phyloP scores from a whole-genome alignment of 2,888 invertebrate genomes.

The Dryobotodes eremita region DNA sequence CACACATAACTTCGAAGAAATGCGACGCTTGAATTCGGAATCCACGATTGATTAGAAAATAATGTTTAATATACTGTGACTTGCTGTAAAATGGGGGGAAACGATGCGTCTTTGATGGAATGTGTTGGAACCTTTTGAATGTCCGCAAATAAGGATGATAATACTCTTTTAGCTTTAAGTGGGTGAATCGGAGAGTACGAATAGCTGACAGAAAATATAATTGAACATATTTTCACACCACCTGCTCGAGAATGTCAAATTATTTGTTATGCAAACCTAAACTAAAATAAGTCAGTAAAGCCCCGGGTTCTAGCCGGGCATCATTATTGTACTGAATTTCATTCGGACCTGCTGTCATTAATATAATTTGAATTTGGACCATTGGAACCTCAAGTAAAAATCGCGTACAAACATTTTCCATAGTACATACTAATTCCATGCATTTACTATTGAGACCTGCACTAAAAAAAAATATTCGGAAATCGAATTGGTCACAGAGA shows the following conservation, averaged over 20 bases:
- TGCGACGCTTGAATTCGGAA: slow-evolving; percentile 26
- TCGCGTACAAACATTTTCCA: no score
- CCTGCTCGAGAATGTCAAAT: background rate
- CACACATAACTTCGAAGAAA: slow-evolving; percentile 19
- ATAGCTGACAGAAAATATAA: background rate
- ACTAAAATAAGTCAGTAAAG: background rate
- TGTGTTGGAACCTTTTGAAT: background rate
- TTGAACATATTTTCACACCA: background rate
- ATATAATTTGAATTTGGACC: background rate
- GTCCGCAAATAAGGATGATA: slow-evolving; percentile 7
- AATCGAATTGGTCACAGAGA: no score
- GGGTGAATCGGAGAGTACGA: background rate
- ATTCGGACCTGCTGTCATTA: background rate
- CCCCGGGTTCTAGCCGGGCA: background rate
- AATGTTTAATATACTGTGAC: slow-evolving; percentile 43
- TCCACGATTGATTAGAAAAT: slow-evolving; percentile 38
- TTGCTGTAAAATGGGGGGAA: slow-evolving; percentile 14
- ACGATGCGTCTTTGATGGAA: slow-evolving; percentile 7
- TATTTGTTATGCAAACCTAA: background rate
- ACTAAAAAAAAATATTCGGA: no score
- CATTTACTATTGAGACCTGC: no score
- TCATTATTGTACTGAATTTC: background rate
- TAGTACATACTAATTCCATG: no score
- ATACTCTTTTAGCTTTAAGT: background rate
- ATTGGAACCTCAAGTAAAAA: no score